Base-by-base conservation (phyloP, 2,113 vertebrate genomes). In the Labeo rohita region DNA sequence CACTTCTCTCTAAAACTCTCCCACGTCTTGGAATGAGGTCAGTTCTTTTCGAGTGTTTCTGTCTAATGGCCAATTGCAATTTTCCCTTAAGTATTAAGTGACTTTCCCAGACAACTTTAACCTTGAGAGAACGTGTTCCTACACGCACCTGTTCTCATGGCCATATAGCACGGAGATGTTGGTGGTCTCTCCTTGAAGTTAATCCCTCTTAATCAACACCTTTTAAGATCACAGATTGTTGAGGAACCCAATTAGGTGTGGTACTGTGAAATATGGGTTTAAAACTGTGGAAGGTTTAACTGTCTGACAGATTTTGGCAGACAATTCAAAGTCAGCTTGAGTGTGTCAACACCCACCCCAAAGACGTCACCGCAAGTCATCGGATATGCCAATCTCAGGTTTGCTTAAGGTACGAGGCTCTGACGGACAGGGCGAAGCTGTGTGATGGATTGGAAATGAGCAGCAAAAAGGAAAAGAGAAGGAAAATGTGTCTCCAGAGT, bases 381-480 rank as follows among this genome's bases (percentile, higher is more conserved):
- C 72, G 47, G 72, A 75, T 49, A 49, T 43, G 76, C 52, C 52
- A 78, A 39, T 39, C 54, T 80, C 16, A 11, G 47, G 59, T 28
- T 80, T 65, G 59, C 39, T 43, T 59, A 45, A 47, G 78, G 39
- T 47, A n/a, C 11, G 56, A 49, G 39, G 78, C 21, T 65, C n/a
- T 28, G 43, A 80, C 21, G 3, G 39, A 80, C 21, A 18, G 39
- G 65, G n/a, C 6, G 23, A 72, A 84, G 50, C 65, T 82, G 75
- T 74, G 47, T 87, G 50, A 90, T 63, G 56, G 86, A 82, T 63
- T 79, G 77, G 52, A 77, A 89, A 82, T 87, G 76, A 79, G 86
- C 50, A 82, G 80, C 21, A 36, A 72, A 85, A 73, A 80, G 21
- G 80, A 28, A 73, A 52, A 61, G 13, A 36, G 56, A 36, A 50